Evolutionary conservation across 2,888 invertebrate species (phyloP).

Genomic region (Corythucha ciliata): DNA sequence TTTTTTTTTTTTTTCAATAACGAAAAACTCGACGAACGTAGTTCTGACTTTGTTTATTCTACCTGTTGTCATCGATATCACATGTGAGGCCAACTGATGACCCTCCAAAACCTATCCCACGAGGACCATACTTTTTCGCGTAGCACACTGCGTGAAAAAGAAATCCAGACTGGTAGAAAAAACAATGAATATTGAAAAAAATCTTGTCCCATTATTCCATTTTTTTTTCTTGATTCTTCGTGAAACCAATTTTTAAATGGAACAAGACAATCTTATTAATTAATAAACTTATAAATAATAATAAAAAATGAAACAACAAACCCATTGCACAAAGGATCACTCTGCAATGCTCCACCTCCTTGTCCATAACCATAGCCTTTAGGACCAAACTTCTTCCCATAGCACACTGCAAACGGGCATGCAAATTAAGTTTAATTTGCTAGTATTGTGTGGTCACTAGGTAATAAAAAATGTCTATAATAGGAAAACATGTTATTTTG

Average conservation of each 20-base stretch:
- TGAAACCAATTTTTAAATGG: neutral
- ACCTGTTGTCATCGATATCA: conserved; percentile 69
- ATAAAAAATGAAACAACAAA: conserved; percentile 44
- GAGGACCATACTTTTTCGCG: conserved; percentile 89
- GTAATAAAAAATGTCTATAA: too few relatives aligned
- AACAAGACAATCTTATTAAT: neutral
- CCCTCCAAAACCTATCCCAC: conserved; percentile 87
- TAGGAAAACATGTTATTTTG: too few relatives aligned
- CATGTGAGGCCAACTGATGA: conserved; percentile 77
- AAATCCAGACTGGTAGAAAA: conserved; percentile 22
- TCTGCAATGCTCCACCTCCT: conserved; percentile 88
- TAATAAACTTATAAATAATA: neutral
- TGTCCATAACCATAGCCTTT: conserved; percentile 96
- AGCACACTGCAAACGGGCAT: conserved; percentile 63
- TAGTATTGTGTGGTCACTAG: too few relatives aligned
- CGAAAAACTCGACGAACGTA: too few relatives aligned
- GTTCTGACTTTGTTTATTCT: too few relatives aligned
- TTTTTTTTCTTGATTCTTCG: neutral
- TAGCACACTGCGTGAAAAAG: conserved; percentile 66
- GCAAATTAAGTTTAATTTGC: too few relatives aligned
- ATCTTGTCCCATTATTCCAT: neutral
- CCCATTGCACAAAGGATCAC: conserved; percentile 76
- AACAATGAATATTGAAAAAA: neutral
- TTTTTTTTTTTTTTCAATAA: too few relatives aligned
- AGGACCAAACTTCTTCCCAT: conserved; percentile 94